Evolutionary conservation across 2,888 invertebrate genomes (phyloP), one percentile per base, ranked within the genome.

Genomic region (Drosophila birchii): DNA sequence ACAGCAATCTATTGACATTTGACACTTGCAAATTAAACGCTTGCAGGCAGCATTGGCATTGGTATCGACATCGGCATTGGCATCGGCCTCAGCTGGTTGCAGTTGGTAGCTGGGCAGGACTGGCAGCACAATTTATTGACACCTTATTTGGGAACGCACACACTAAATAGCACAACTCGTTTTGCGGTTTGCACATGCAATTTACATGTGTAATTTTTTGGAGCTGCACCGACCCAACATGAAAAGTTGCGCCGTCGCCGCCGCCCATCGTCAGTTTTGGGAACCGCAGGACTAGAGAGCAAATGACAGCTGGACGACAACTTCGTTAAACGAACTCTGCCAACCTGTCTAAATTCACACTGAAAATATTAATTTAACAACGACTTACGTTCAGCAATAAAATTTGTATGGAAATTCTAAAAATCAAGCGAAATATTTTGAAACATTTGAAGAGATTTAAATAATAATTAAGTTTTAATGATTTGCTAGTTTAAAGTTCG

Each of bases 151-250:
- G 74, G 70, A 51, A 55, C 67, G 66, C 75, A 75, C 60, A 45
- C 60, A 54, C 16, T 53, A 55, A 82, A 75, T 73, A 70, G 83
- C 69, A 80, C 80, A 78, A 72, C 85, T 81, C 76, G 86, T 79
- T 67, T 80, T 87, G 87, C 75, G 87, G 88, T 87, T 81, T 81
- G 78, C 81, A 88, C 86, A 79, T 85, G 75, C 79, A 80, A 86
- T 90, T 91, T 90, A 86, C 90, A 90, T 90, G 80, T 87, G 88
- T 88, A 90, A 89, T 90, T 88, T 89, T 87, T 81, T 63, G 59
- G 80, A 70, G 78, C 78, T 57, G 78, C 49, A 51, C 62, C 32
- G 59, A 57, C 39, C 70, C 41, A 53, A 64, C 79, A 83, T 83
- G 82, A 75, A 79, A 81, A 86, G 78, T 86, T 83, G 66, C 78